A percentile compares a stretch with the other conserved stretches of the same genome.
Conservation (phyloP, 92 coral and sea anemone genomes). For the Virgularia gustaviana region DNA sequence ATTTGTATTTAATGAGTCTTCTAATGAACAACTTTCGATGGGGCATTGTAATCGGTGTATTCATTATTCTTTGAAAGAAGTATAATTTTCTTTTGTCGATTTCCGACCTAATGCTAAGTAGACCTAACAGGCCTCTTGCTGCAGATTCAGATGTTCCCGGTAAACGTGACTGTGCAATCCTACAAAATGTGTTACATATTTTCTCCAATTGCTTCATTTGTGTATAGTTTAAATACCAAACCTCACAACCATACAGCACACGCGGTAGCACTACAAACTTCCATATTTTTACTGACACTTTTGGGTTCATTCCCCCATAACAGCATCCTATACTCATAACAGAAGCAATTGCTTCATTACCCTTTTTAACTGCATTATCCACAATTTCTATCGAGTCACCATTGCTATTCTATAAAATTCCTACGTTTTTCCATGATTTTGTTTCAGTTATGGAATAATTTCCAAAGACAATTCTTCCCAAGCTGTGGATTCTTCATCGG, state of each 20-base stretch:
- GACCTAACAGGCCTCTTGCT: constrained; percentile 7
- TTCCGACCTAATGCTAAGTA: background rate
- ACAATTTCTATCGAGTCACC: background rate
- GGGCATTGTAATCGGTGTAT: background rate
- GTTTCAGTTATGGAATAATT: background rate
- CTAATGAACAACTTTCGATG: background rate
- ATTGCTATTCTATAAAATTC: background rate
- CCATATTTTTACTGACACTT: background rate
- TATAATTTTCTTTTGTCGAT: background rate
- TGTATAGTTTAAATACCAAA: background rate
- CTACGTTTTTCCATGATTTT: background rate
- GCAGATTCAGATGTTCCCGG: constrained; percentile 12
- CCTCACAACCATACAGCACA: background rate
- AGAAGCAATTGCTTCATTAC: background rate
- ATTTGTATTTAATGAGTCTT: background rate
- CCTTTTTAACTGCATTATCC: background rate
- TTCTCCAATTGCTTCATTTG: background rate
- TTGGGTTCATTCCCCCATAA: constrained; percentile 1
- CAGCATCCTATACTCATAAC: background rate
- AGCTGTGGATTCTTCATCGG: background rate
- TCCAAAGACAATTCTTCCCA: background rate
- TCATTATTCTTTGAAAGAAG: background rate
- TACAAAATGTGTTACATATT: background rate
- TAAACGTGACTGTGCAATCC: constrained; percentile 12
- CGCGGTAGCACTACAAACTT: background rate